These are phyloP conservation scores for Gambusia affinis DNA, from an alignment of 2,113 vertebrate genomes.

Conservation along the genomic window DNA sequence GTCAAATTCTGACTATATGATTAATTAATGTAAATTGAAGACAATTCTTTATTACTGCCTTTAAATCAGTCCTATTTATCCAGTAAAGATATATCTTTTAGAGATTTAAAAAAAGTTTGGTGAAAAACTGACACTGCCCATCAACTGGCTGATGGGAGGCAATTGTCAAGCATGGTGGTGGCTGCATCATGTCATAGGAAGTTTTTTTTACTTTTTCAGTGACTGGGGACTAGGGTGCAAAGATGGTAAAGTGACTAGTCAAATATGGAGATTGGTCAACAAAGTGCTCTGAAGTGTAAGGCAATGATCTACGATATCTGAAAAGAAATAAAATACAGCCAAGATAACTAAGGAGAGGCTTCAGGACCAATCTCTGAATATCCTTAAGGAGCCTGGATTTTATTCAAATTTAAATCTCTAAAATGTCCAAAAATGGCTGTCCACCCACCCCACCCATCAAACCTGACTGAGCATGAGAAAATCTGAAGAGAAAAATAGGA, in stretches of 20 bases:
- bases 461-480: not conserved
- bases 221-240: not conserved
- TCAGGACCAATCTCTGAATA: not conserved
- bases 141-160: not conserved
- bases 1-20: not conserved
- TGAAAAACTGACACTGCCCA: not conserved
- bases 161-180: not conserved
- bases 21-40: not conserved
- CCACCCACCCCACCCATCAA: not conserved
- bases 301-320: not conserved
- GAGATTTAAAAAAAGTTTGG: not conserved
- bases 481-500: not conserved
- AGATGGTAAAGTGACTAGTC: not conserved
- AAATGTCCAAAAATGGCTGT: not conserved
- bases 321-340: not conserved
- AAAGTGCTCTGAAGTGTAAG: not conserved
- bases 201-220: too few species aligned
- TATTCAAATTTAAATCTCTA: not conserved
- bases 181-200: not conserved
- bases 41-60: not conserved
- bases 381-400: not conserved
- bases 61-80: not conserved
- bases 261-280: not conserved
- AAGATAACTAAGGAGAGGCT: not conserved
- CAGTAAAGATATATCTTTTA: not conserved